Percentiles rank a stretch among this genome's conserved stretches.
phyloP scores from a whole-genome alignment of 2,888 invertebrate species.

The Andrena flavipes region DNA sequence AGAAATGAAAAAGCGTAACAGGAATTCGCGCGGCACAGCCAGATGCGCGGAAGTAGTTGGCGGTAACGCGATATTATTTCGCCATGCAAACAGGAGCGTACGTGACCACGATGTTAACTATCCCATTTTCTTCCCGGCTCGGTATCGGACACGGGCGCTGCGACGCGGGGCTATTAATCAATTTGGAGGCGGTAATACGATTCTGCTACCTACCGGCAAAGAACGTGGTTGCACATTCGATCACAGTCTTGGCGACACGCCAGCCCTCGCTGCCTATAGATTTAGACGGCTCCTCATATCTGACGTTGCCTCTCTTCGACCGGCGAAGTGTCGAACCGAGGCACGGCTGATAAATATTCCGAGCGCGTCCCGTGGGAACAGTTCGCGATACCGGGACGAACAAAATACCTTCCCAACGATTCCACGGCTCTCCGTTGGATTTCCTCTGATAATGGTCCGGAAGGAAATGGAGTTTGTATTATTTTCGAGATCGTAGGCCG shows the following conservation, averaged over 20 bases:
- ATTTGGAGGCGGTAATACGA: slow-evolving; percentile 54
- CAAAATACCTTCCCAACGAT: not conserved
- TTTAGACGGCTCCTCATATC: slow-evolving; percentile 18
- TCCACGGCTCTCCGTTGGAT: too few relatives aligned
- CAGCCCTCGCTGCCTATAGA: slow-evolving; percentile 35
- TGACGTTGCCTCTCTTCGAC: not conserved
- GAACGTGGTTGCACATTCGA: slow-evolving; percentile 40
- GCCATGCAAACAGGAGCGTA: slow-evolving; percentile 59
- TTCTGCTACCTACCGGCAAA: slow-evolving; percentile 28
- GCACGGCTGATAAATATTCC: slow-evolving; percentile 5
- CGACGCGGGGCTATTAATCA: slow-evolving; percentile 58
- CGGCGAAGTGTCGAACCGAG: not conserved
- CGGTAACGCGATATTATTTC: slow-evolving; percentile 59
- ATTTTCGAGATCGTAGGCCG: too few relatives aligned
- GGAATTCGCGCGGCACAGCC: slow-evolving; percentile 10
- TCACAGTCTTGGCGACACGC: slow-evolving; percentile 40
- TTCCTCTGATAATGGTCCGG: not conserved
- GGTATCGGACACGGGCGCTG: slow-evolving; percentile 28
- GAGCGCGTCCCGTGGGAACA: not conserved
- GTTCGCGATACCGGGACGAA: not conserved
- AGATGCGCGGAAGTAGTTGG: slow-evolving; percentile 12
- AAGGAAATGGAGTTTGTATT: too few relatives aligned
- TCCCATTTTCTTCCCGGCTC: slow-evolving; percentile 52
- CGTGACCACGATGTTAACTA: slow-evolving; percentile 65
- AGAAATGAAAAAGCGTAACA: slow-evolving; percentile 31